These are phyloP conservation scores for Phrynocephalus forsythii DNA, from an alignment of 2,797 vertebrate genomes.

Conservation along the genomic window DNA sequence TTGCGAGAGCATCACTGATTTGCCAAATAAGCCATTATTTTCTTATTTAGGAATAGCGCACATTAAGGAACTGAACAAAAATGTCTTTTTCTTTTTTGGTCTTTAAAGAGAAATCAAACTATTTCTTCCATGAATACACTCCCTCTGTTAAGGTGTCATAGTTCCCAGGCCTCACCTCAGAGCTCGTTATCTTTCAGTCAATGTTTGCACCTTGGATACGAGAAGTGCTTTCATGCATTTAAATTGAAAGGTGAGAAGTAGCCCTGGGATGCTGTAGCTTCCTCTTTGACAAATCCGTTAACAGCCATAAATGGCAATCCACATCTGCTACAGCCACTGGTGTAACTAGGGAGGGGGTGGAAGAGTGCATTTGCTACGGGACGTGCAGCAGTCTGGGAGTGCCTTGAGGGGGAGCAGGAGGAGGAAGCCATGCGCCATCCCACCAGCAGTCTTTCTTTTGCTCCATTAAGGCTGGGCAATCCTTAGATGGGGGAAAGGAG, in stretches of 20 bases:
- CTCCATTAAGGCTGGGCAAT: no score
- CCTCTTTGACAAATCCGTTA: slow-evolving; percentile 19
- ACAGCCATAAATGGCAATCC: neutral
- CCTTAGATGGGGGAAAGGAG: no score
- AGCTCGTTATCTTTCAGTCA: slow-evolving; percentile 11
- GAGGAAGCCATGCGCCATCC: no score
- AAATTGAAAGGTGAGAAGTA: neutral
- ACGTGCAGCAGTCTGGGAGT: no score
- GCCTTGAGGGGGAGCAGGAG: no score
- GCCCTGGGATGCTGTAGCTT: neutral
- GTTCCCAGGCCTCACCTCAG: neutral
- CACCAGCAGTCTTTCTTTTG: no score
- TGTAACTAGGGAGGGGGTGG: no score
- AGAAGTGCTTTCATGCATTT: neutral
- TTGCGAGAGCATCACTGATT: neutral
- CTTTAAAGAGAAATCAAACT: neutral
- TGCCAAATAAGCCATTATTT: neutral
- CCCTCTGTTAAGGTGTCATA: neutral
- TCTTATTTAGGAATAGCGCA: neutral
- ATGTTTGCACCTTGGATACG: slow-evolving; percentile 9
- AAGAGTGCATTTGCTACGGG: no score
- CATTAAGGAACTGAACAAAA: neutral
- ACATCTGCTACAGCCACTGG: neutral
- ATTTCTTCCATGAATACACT: neutral
- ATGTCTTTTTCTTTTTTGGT: neutral